Base-by-base conservation (phyloP, 2,797 vertebrate genomes). In the Chloroceryle inda region DNA sequence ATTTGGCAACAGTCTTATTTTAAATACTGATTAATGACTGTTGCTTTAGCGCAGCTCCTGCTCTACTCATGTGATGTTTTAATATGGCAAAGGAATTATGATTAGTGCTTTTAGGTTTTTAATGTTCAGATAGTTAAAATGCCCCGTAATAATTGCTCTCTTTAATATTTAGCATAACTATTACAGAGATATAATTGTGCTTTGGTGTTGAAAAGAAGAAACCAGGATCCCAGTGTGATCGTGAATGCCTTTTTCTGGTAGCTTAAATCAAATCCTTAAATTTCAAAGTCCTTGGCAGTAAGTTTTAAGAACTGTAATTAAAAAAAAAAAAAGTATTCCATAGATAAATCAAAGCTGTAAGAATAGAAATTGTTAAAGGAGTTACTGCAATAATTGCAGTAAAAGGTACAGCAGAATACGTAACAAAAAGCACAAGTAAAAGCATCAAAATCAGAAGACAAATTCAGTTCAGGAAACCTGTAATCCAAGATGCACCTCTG, bases 141-240 rank as follows among this genome's bases (percentile, higher is more conserved):
- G 84, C 73, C 88, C 96, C 11, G 0, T 96, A 92, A 94, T 96
- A 97, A 96, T 97, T 8, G 1, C 74, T 94, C 6, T 73, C 74
- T 96, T 97, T 97, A 97, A 95, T 96, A 97, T 94, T 95, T 90
- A 92, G 90, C 93, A 71, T 85, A 83, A 88, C 95, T 91, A 86
- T 97, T 96, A 87, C 71, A 81, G 69, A 89, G 71, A 92, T 93
- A 75, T 88, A 97, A 97, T 94, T 96, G 80, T 0, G 1, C 86
- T 89, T 91, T 90, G 68, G 63, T 81, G 61, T 85, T 94, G 94
- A 93, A 96, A 94, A 90, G 87, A 90, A 89, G 94, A 85, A 94
- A 92, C 58, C 0, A 5, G 85, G 86, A 94, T 91, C 81, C 92
- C 66, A 85, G 11, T 37, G 38, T 94, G 93, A 69, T 94, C 24